Percentiles rank a stretch among this genome's conserved stretches.
phyloP scores from a whole-genome alignment of 1,140 invertebrate species.

The Vanessa tameamea region DNA sequence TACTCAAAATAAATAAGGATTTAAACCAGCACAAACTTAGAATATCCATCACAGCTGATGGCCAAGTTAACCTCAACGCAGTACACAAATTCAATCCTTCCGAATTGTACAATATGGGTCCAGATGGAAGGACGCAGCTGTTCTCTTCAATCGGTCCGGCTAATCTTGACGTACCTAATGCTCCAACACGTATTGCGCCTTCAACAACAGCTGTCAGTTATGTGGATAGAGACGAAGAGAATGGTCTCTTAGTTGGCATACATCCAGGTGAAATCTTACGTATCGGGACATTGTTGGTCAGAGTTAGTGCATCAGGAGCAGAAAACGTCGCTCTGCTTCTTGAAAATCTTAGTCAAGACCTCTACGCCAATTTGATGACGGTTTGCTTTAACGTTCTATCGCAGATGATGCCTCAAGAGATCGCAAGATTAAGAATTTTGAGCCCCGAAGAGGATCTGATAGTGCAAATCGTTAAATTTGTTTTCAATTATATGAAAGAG shows the following conservation, averaged over 20 bases:
- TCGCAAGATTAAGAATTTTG: slow-evolving; percentile 58
- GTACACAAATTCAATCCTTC: slow-evolving; percentile 69
- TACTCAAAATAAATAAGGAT: slow-evolving; percentile 72
- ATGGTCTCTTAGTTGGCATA: slow-evolving; percentile 55
- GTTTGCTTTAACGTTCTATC: slow-evolving; percentile 64
- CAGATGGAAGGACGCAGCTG: slow-evolving; percentile 53
- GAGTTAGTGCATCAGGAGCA: slow-evolving; percentile 60
- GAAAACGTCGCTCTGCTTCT: slow-evolving; percentile 60
- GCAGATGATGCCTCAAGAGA: slow-evolving; percentile 58
- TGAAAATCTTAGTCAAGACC: slow-evolving; percentile 64
- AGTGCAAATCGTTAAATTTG: slow-evolving; percentile 66
- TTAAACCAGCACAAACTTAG: slow-evolving; percentile 67
- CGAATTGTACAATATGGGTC: slow-evolving; percentile 57
- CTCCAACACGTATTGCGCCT: slow-evolving; percentile 51
- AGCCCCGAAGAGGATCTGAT: slow-evolving; percentile 70
- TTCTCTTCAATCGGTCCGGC: slow-evolving; percentile 61
- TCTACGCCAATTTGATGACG: slow-evolving; percentile 67
- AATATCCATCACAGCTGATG: slow-evolving; percentile 73
- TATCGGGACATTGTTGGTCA: slow-evolving; percentile 57
- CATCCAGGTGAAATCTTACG: slow-evolving; percentile 66
- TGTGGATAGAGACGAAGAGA: slow-evolving; percentile 53
- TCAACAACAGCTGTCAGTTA: slow-evolving; percentile 46
- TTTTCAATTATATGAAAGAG: slow-evolving; percentile 71
- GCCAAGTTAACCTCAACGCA: slow-evolving; percentile 69
- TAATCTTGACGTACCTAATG: slow-evolving; percentile 47